Evolutionary conservation across 2,797 vertebrate species (phyloP).

Genomic region (Bradypus variegatus): DNA sequence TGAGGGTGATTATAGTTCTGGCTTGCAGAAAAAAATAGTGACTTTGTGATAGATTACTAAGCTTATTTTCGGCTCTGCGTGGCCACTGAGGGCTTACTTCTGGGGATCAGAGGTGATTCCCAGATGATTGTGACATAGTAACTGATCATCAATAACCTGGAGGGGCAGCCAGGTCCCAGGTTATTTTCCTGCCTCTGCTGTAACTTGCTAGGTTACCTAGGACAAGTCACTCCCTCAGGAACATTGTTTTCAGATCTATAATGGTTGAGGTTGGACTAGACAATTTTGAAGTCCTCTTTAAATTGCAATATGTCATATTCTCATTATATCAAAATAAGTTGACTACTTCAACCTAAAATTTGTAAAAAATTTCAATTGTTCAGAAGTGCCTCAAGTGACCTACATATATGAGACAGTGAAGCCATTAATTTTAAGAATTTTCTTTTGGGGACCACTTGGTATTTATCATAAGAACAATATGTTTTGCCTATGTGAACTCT

Average conservation of each 20-base stretch:
- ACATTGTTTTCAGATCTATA: background rate
- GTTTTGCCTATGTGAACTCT: background rate
- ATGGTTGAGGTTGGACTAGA: background rate
- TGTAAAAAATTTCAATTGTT: background rate
- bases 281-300: background rate
- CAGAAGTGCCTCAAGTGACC: background rate
- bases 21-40: background rate
- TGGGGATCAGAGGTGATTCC: background rate
- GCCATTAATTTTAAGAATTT: background rate
- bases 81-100: background rate
- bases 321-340: background rate
- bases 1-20: background rate
- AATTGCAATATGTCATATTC: background rate
- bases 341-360: background rate
- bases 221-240: background rate
- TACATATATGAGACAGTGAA: background rate
- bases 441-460: background rate
- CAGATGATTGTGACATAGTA: background rate
- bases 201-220: background rate
- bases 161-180: background rate
- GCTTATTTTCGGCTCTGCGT: background rate
- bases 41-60: background rate
- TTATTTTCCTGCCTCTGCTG: background rate
- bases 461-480: background rate
- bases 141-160: background rate